Percentiles rank a stretch among this genome's conserved stretches.
These are phyloP conservation scores for Vulpes vulpes DNA, from an alignment of 2,113 vertebrate genomes.

Conservation along the genomic window DNA sequence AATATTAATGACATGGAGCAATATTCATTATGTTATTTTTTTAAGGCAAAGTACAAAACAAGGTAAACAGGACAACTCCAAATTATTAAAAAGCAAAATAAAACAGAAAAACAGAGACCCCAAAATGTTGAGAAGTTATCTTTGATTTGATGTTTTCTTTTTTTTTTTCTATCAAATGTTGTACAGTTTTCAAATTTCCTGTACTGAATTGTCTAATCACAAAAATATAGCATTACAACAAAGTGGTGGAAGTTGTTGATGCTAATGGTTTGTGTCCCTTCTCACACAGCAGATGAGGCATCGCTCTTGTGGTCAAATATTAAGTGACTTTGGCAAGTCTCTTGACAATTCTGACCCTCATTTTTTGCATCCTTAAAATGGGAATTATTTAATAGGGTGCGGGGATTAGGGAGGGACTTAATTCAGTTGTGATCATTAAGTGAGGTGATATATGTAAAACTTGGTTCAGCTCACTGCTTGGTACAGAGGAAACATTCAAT, in stretches of 20 bases:
- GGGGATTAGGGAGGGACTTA: neutral
- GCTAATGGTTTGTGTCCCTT: neutral
- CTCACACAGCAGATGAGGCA: neutral
- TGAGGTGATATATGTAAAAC: neutral
- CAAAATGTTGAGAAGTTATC: neutral
- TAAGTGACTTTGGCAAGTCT: neutral
- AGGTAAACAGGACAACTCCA: neutral
- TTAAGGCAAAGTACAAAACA: neutral
- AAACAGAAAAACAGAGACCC: neutral
- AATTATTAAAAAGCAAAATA: neutral
- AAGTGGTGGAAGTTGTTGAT: neutral
- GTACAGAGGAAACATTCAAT: neutral
- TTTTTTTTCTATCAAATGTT: neutral
- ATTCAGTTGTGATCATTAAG: neutral
- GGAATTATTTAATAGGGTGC: neutral
- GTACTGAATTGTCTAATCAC: neutral
- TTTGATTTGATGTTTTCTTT: neutral
- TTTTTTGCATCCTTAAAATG: neutral
- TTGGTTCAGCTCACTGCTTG: neutral
- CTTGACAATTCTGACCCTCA: neutral
- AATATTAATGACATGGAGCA: neutral
- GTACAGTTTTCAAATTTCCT: neutral
- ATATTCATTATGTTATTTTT: neutral
- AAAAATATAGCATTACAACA: neutral
- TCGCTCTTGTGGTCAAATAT: neutral